These are phyloP conservation scores for Iguana delicatissima DNA, from an alignment of 2,797 vertebrate genomes.

Conservation along the genomic window DNA sequence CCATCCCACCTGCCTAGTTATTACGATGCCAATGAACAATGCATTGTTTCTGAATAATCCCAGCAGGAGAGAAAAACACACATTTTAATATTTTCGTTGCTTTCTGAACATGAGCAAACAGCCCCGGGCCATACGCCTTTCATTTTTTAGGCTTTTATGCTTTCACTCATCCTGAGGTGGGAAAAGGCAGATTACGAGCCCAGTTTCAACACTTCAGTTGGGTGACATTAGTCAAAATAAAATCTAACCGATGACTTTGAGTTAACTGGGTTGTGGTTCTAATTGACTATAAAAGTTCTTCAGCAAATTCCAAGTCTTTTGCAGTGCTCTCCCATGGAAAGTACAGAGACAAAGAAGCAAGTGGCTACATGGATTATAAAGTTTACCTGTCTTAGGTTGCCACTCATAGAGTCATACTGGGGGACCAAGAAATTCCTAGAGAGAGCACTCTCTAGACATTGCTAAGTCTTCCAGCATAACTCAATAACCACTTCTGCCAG, in stretches of 20 bases:
- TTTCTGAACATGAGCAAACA: conserved; percentile 24
- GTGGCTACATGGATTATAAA: neutral
- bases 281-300: neutral
- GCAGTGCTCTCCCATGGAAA: neutral
- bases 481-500: too few species aligned
- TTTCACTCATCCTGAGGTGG: neutral
- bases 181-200: conserved; percentile 5
- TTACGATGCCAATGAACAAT: conserved; percentile 26
- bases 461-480: too few species aligned
- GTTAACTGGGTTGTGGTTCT: neutral
- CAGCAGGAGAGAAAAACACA: neutral
- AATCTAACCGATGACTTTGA: neutral
- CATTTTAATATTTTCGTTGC: conserved; percentile 4
- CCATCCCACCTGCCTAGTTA: conserved; percentile 35
- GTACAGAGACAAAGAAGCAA: neutral
- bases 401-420: neutral
- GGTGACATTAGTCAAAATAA: neutral
- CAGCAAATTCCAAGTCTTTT: neutral
- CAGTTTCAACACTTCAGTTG: conserved; percentile 1
- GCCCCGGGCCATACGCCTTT: neutral
- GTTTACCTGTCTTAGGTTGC: neutral
- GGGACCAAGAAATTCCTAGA: too few species aligned
- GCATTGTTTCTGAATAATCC: conserved; percentile 25
- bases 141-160: conserved; percentile 10
- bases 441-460: too few species aligned